phyloP scores from a whole-genome alignment of 2,797 vertebrate species.

The Monodelphis domestica region DNA sequence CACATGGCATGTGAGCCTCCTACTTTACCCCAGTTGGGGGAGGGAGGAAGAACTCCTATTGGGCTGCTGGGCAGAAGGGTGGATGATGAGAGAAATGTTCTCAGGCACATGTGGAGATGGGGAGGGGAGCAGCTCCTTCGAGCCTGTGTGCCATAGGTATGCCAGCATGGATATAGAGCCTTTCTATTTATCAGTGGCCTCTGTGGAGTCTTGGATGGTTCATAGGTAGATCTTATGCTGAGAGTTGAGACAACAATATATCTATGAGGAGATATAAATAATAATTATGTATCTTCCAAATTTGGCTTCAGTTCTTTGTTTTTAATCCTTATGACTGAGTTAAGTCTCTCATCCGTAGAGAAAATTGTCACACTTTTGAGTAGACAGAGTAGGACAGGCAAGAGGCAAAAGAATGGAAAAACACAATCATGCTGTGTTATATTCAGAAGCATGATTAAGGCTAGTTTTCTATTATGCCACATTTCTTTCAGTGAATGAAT shows the following conservation, averaged over 20 bases:
- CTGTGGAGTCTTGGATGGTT: neutral
- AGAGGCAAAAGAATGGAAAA: neutral
- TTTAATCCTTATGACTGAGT: no score
- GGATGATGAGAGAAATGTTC: no score
- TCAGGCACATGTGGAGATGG: no score
- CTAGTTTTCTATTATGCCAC: neutral
- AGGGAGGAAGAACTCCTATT: no score
- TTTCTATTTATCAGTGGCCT: neutral
- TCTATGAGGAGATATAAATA: neutral
- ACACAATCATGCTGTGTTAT: neutral
- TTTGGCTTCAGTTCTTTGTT: no score
- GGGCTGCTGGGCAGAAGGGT: no score
- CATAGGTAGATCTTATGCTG: neutral
- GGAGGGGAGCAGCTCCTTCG: no score
- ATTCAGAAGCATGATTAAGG: neutral
- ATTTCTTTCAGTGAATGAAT: neutral
- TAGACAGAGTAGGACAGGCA: neutral
- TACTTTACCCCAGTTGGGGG: no score
- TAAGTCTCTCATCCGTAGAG: neutral
- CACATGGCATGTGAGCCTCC: no score
- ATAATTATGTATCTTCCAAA: neutral
- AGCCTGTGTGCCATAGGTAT: no score
- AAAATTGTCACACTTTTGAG: neutral
- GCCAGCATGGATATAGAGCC: no score
- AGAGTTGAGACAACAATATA: neutral